Conservation (phyloP, 2,113 vertebrate genomes). For the Triplophysa rosa region DNA sequence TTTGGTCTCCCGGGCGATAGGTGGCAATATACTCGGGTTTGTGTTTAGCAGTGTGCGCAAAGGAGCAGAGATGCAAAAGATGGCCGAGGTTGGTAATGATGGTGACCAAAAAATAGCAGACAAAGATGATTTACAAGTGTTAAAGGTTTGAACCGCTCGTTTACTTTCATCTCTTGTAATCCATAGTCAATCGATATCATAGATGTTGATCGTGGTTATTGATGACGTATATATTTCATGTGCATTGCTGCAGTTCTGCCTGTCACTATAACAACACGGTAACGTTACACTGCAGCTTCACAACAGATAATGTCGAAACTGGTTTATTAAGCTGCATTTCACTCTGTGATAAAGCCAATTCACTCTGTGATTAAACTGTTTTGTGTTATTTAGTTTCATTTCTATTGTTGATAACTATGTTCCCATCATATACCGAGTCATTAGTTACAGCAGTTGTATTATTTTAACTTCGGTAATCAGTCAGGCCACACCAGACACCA, state of each 20-base stretch:
- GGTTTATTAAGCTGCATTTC: not conserved
- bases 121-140: conserved; percentile 65
- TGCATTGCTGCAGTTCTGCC: not conserved
- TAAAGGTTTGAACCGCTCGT: conserved; percentile 62
- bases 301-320: not conserved
- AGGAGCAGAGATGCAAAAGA: conserved; percentile 58
- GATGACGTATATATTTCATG: not conserved
- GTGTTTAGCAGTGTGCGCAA: not conserved
- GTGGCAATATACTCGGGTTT: not conserved
- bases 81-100: conserved; percentile 73
- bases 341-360: no score
- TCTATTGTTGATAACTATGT: no score
- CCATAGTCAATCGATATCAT: not conserved
- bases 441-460: no score
- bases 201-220: not conserved
- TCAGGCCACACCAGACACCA: no score
- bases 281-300: not conserved
- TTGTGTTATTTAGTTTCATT: not conserved
- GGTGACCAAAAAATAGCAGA: conserved; percentile 55
- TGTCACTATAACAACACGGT: conserved; percentile 68
- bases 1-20: conserved; percentile 28
- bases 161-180: not conserved
- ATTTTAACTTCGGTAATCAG: no score
- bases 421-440: no score
- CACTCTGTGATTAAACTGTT: not conserved